phyloP scores from a whole-genome alignment of 2,888 invertebrate genomes.

The Agrotis puta region DNA sequence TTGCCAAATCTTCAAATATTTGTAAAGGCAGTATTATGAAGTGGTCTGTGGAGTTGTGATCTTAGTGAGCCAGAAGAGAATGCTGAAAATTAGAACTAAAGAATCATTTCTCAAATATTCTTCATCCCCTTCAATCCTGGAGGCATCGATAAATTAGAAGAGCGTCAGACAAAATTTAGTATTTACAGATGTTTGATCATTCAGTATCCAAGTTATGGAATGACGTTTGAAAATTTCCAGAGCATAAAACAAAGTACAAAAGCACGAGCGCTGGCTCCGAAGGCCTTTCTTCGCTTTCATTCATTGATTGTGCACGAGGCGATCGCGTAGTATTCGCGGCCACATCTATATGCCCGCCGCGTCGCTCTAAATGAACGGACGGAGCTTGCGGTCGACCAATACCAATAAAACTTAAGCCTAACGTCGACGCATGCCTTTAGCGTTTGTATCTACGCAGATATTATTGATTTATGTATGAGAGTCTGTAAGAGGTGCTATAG shows the following conservation, averaged over 20 bases:
- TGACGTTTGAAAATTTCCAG: slow-evolving; percentile 11
- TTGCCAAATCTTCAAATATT: neutral
- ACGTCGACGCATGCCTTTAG: slow-evolving; percentile 77
- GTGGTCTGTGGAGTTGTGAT: slow-evolving; percentile 3
- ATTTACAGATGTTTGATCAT: neutral
- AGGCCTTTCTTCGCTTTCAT: slow-evolving; percentile 83
- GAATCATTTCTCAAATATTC: neutral
- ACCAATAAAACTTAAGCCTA: slow-evolving; percentile 83
- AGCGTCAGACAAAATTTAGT: neutral
- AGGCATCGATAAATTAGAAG: neutral
- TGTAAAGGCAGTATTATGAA: neutral
- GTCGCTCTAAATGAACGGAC: slow-evolving; percentile 89
- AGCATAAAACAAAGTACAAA: slow-evolving; percentile 40
- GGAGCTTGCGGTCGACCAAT: slow-evolving; percentile 84
- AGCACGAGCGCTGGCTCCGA: slow-evolving; percentile 43
- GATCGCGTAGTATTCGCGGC: slow-evolving; percentile 80
- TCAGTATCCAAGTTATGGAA: neutral
- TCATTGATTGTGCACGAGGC: slow-evolving; percentile 77
- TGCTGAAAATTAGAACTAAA: neutral
- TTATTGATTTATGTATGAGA: slow-evolving; percentile 78
- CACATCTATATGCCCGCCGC: slow-evolving; percentile 88
- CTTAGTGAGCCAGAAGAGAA: slow-evolving; percentile 4
- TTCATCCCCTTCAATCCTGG: neutral
- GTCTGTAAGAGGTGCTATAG: slow-evolving; percentile 64
- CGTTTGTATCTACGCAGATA: slow-evolving; percentile 76